A percentile compares a stretch with the other conserved stretches of the same genome.
These are phyloP conservation scores for Kryptolebias marmoratus DNA, from an alignment of 2,113 vertebrate species.

Conservation along the genomic window DNA sequence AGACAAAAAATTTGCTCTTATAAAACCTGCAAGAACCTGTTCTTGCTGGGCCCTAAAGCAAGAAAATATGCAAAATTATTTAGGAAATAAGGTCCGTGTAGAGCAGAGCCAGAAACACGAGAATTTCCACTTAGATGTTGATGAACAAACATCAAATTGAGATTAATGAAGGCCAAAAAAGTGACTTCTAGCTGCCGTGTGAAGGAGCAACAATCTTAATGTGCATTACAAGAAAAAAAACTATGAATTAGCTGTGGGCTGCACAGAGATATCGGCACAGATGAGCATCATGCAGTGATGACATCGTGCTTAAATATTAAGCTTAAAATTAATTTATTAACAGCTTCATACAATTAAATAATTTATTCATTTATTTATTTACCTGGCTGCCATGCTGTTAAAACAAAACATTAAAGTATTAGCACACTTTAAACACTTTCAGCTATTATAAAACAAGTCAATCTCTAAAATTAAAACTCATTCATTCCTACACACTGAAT, in stretches of 20 bases:
- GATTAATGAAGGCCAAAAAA: constrained; percentile 30
- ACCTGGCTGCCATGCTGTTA: constrained; percentile 92
- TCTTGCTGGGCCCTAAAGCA: background rate
- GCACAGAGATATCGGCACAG: constrained; percentile 27
- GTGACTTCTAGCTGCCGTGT: constrained; percentile 37
- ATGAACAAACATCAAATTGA: constrained; percentile 56
- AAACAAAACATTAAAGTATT: constrained; percentile 67
- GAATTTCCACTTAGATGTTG: constrained; percentile 8
- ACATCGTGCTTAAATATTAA: background rate
- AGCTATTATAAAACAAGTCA: background rate
- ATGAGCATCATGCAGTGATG: constrained; percentile 56
- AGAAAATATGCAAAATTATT: constrained; percentile 15
- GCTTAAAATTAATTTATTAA: background rate
- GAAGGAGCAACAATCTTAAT: constrained; percentile 37
- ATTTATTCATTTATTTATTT: constrained; percentile 66
- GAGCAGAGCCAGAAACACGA: background rate
- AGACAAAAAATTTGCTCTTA: too few relatives aligned
- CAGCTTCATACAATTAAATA: background rate
- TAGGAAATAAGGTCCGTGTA: background rate
- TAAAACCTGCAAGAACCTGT: background rate
- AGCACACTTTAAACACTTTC: constrained; percentile 16
- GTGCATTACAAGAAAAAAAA: constrained; percentile 30
- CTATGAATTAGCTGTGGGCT: constrained; percentile 13
- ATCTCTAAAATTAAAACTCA: background rate
- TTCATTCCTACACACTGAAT: too few relatives aligned